A percentile compares a stretch with the other conserved stretches of the same genome.
phyloP scores from a whole-genome alignment of 2,797 vertebrate species.

The Amblyopsis hoosieri region DNA sequence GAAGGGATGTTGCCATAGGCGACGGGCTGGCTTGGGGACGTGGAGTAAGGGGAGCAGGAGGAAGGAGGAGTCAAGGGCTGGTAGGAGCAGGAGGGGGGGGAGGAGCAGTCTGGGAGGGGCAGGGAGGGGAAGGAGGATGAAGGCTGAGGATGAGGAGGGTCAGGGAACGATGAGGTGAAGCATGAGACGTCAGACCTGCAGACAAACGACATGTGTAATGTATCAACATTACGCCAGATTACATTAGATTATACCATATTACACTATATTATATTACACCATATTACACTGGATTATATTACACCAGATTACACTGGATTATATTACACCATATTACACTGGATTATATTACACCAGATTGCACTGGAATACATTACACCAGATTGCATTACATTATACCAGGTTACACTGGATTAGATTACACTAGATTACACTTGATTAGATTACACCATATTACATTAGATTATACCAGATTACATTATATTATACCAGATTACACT shows the following conservation, averaged over 20 bases:
- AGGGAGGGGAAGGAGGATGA: slow-evolving; percentile 55
- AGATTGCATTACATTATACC: no score
- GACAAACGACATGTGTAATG: slow-evolving; percentile 17
- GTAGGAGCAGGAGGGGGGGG: slow-evolving; percentile 42
- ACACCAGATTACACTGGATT: no score
- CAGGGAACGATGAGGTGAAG: slow-evolving; percentile 53
- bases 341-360: no score
- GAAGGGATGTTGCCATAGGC: slow-evolving; percentile 8
- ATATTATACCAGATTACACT: no score
- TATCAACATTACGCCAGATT: background rate
- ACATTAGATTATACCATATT: background rate
- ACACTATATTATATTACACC: no score
- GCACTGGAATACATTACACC: no score
- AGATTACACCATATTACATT: no score
- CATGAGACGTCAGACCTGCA: slow-evolving; percentile 64
- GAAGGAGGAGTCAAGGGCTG: background rate
- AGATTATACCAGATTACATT: no score
- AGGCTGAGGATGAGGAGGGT: slow-evolving; percentile 72
- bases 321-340: no score
- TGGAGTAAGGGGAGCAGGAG: slow-evolving; percentile 37
- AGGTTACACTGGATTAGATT: no score
- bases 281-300: no score
- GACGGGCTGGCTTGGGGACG: slow-evolving; percentile 50
- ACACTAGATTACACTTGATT: no score
- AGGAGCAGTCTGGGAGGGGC: slow-evolving; percentile 28